Evolutionary conservation across 2,888 invertebrate genomes (phyloP).

Genomic region (Ischnus inquisitorius): DNA sequence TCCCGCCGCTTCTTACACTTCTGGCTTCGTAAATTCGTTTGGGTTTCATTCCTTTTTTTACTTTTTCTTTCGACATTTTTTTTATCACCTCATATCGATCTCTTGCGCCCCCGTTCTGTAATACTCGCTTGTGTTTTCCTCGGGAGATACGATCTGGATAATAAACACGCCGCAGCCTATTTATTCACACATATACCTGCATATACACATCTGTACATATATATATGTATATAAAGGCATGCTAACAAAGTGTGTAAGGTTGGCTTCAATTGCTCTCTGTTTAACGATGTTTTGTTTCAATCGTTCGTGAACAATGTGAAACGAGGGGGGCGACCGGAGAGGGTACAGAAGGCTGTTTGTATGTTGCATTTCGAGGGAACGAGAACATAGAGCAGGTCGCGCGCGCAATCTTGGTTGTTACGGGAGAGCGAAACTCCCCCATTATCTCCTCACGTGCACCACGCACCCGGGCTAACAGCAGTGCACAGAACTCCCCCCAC

Average conservation of each 20-base stretch:
- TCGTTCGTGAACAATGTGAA: conserved; percentile 60
- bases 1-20: conserved; percentile 13
- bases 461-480: conserved; percentile 34
- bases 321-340: conserved; percentile 47
- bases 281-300: conserved; percentile 68
- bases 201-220: no score
- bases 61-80: background rate
- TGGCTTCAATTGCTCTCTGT: conserved; percentile 59
- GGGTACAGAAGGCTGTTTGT: conserved; percentile 36
- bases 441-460: conserved; percentile 64
- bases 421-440: conserved; percentile 58
- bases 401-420: conserved; percentile 61
- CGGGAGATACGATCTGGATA: conserved; percentile 10
- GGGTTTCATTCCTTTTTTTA: background rate
- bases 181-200: no score
- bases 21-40: conserved; percentile 17
- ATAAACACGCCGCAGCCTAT: conserved; percentile 11
- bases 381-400: conserved; percentile 28
- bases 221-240: background rate
- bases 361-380: conserved; percentile 53
- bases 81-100: conserved; percentile 2
- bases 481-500: conserved; percentile 29
- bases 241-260: conserved; percentile 11
- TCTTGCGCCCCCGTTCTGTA: background rate
- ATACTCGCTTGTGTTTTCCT: background rate